Evolutionary conservation across 2,797 vertebrate species (phyloP), one percentile per base, ranked within the genome.

Genomic region (Morus bassanus): DNA sequence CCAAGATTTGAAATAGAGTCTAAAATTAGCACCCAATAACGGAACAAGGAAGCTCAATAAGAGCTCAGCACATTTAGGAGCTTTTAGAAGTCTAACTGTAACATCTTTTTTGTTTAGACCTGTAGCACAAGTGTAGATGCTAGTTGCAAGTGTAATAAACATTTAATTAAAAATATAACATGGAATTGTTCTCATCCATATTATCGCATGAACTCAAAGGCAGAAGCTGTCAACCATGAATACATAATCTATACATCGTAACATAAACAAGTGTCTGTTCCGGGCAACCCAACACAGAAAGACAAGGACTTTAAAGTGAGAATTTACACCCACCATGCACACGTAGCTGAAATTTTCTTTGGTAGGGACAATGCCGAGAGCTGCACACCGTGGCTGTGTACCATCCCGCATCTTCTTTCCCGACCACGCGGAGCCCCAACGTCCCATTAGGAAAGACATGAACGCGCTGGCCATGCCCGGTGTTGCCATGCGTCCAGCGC

Each of bases 401-500:
- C 65, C 3, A 2, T 30, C 83, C 82, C 6, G 18, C 78, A 57
- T 50, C 51, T 28, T 85, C 63, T 31, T 90, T 75, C 57, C 51
- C 3, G 0, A 11, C 10, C 59, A 41, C 1, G 0, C 0, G 1
- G 45, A 93, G 18, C 39, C 43, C 10, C 31, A 41, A 1, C 0
- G 7, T 67, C 18, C 83, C 74, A 5, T 37, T 24, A 51, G 24
- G 64, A 56, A 82, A 76, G 21, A 59, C 14, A 30, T 0, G 7
- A 60, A 68, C 4, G 31, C 1, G 2, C 68, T 48, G 70, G n/a
- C 45, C 8, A 1, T 80, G 59, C 16, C 35, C 2, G 0, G 23
- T 4, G 22, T 19, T 73, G 31, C 43, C n/a, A 13, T 1, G 15
- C 2, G 4, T 35, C 19, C 75, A 73, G 59, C 2, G 3, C 51